Percentiles rank a stretch among this genome's conserved stretches.
These are phyloP conservation scores for Phragmatobia fuliginosa DNA, from an alignment of 2,888 invertebrate genomes.

Conservation along the genomic window DNA sequence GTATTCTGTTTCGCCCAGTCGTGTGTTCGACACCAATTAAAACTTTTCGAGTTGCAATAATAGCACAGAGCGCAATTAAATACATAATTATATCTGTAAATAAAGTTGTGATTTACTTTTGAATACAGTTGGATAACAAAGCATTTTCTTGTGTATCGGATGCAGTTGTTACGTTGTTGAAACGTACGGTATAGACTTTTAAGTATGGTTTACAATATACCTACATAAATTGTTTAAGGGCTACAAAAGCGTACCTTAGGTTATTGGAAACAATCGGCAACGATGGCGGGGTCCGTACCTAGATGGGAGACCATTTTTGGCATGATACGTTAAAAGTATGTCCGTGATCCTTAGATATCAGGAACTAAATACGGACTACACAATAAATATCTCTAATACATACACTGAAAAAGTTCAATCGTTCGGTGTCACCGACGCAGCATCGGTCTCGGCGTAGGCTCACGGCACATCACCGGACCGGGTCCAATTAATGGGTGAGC, in stretches of 20 bases:
- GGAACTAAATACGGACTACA: background rate
- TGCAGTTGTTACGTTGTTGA: no score
- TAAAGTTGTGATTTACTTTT: background rate
- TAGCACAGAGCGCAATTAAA: constrained; percentile 27
- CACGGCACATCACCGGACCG: constrained; percentile 3
- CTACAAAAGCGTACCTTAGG: no score
- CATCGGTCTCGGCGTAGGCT: background rate
- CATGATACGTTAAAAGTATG: no score
- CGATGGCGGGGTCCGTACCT: no score
- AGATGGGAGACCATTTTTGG: no score
- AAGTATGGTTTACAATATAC: no score
- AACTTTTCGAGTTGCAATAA: constrained; percentile 41
- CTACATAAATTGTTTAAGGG: no score
- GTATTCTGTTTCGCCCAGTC: constrained; percentile 12
- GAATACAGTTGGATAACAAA: background rate
- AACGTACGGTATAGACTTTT: no score
- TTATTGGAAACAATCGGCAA: no score
- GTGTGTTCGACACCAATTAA: constrained; percentile 45
- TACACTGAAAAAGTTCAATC: background rate
- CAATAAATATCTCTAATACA: background rate
- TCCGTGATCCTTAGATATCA: no score
- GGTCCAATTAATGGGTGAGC: constrained; percentile 24
- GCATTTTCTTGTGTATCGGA: background rate
- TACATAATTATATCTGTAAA: background rate
- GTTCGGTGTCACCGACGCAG: background rate